Percentiles rank a stretch among this genome's conserved stretches.
Evolutionary conservation across 2,113 vertebrate genomes (phyloP).

Genomic region (Anthoscopus minutus): DNA sequence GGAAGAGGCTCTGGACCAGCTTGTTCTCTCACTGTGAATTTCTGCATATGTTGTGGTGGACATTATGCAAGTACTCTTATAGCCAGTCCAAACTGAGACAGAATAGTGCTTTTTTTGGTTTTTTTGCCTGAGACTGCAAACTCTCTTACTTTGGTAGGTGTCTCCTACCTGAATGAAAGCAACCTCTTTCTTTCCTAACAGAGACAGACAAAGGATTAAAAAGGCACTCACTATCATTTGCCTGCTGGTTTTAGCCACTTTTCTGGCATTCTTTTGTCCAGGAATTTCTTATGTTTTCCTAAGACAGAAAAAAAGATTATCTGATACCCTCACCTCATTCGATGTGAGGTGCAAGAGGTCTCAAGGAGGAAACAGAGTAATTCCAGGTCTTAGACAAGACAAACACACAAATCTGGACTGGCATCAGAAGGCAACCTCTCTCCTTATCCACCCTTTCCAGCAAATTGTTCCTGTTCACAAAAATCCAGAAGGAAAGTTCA

Average conservation of each 20-base stretch:
- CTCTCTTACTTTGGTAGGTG: neutral
- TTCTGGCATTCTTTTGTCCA: neutral
- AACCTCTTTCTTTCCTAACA: neutral
- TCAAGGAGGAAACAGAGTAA: neutral
- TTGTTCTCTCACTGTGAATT: neutral
- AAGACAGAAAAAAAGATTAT: neutral
- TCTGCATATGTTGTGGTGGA: neutral
- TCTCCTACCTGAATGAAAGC: neutral
- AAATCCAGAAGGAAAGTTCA: neutral
- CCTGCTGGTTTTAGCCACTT: neutral
- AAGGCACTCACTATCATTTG: neutral
- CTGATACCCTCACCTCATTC: neutral
- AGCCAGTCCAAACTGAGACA: neutral
- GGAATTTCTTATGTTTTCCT: neutral
- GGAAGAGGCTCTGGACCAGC: neutral
- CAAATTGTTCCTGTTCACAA: neutral
- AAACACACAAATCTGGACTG: neutral
- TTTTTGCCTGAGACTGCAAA: neutral
- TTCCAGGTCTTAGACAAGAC: neutral
- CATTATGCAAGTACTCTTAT: neutral
- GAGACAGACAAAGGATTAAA: neutral
- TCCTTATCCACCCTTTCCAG: neutral
- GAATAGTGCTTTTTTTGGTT: neutral
- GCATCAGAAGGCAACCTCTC: neutral
- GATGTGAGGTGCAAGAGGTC: neutral